phyloP scores from a whole-genome alignment of 2,888 invertebrate genomes.

The Perizoma affinitatum region DNA sequence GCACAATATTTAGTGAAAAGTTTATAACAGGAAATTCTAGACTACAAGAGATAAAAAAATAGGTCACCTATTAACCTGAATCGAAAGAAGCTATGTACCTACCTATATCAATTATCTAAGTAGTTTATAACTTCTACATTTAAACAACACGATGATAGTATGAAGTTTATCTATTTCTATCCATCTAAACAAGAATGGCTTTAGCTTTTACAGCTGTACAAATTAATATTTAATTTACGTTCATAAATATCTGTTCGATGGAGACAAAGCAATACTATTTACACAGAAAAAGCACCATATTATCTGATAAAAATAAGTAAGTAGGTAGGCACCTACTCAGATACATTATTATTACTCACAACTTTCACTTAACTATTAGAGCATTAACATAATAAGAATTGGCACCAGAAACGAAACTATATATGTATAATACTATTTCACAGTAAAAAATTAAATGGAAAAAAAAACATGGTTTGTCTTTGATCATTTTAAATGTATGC shows the following conservation, averaged over 20 bases:
- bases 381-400: constrained; percentile 74
- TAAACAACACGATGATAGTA: constrained; percentile 46
- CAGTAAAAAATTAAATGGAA: constrained; percentile 29
- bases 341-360: constrained; percentile 67
- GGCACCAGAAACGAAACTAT: constrained; percentile 72
- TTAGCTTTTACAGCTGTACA: neutral
- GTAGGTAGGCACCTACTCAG: constrained; percentile 13
- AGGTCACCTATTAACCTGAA: neutral
- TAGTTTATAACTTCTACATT: constrained; percentile 44
- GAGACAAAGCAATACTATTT: constrained; percentile 37
- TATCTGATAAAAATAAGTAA: constrained; percentile 60
- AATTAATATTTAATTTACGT: neutral
- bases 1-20: constrained; percentile 3
- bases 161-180: constrained; percentile 31
- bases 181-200: constrained; percentile 39
- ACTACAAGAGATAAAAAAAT: constrained; percentile 1
- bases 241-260: constrained; percentile 9
- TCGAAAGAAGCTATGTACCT: neutral
- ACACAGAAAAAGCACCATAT: constrained; percentile 72
- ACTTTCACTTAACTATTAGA: constrained; percentile 76
- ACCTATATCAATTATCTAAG: constrained; percentile 9
- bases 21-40: constrained; percentile 14
- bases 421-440: constrained; percentile 43
- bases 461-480: constrained; percentile 15
- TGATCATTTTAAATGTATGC: constrained; percentile 80